Base-by-base conservation (phyloP, 2,888 invertebrate species). In the Macaria notata region DNA sequence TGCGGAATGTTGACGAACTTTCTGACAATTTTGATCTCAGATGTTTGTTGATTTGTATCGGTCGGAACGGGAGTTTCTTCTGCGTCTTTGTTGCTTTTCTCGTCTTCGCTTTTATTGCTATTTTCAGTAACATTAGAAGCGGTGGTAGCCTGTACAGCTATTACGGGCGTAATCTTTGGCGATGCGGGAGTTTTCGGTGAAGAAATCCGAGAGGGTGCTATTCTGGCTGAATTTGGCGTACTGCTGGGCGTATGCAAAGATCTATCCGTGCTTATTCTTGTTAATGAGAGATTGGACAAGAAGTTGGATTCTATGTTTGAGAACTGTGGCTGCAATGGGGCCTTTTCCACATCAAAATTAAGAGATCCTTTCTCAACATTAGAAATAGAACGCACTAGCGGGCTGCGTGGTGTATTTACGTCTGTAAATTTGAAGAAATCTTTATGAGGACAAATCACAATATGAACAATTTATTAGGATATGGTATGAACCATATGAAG, bases 1-100 rank as follows among this genome's bases (percentile, higher is more conserved):
- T 60, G 60, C n/a, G 59, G 45, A 47, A 61, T 60, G 31, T 54
- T 50, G 30, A 51, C 62, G 63, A 63, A 64, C 39, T 49, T 62
- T 52, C 56, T 9, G 30, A 42, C 33, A 49, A 60, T 56, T 59
- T 9, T 39, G 30, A 53, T 31, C 9, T 4, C 33, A 7, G 44
- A 46, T 31, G 48, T 49, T n/a, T n/a, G n/a, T n/a, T n/a, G n/a
- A 45, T 31, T 29, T 31, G 19, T 19, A 19, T 19, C 2, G 2
- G 19, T 19, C 19, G 19, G 19, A 19, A 19, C 19, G 19, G 46
- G 19, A 6, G 9, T n/a, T 4, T 29, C 30, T 29, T 30, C 42
- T 4, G 8, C 39, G 7, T 36, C 33, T 36, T 36, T 36, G 7
- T 7, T 19, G 19, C 19, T 19, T 19, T 19, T 19, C 1, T 19